Percentiles rank a stretch among this genome's conserved stretches.
Evolutionary conservation across 37 sponge, comb jelly and placozoan species (phyloP).

Genomic region (Oopsacas minuta): DNA sequence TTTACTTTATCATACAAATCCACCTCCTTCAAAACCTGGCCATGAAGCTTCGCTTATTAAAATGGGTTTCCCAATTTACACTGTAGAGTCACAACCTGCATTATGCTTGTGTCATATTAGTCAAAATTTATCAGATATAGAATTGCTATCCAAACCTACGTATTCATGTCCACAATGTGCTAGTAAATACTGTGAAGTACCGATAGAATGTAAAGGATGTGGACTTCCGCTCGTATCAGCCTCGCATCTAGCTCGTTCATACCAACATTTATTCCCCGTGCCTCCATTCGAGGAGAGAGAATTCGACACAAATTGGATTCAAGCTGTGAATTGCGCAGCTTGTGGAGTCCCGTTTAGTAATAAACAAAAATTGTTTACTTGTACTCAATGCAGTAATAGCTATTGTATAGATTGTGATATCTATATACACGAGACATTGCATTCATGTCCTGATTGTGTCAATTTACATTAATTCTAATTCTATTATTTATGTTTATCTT

Average conservation of each 20-base stretch:
- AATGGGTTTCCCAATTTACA: constrained; percentile 53
- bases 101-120: constrained; percentile 8
- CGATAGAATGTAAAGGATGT: constrained; percentile 77
- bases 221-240: constrained; percentile 74
- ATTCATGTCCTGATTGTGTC: constrained; percentile 75
- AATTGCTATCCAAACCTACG: not conserved
- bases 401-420: constrained; percentile 85
- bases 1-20: constrained; percentile 57
- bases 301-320: not conserved
- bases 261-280: constrained; percentile 85
- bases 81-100: constrained; percentile 12
- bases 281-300: constrained; percentile 40
- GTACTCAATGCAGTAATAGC: not conserved
- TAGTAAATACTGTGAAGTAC: constrained; percentile 84
- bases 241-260: constrained; percentile 85
- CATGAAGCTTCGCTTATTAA: constrained; percentile 62
- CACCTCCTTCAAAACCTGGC: constrained; percentile 54
- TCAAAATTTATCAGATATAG: constrained; percentile 2
- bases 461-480: not conserved
- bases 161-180: constrained; percentile 45
- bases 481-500: not conserved
- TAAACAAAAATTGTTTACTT: not conserved
- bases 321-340: not conserved
- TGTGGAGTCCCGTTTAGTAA: not conserved
- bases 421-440: constrained; percentile 76